Percentiles rank a stretch among this genome's conserved stretches.
Conservation (phyloP, 1,140 invertebrate species). For the Euura lappo region DNA sequence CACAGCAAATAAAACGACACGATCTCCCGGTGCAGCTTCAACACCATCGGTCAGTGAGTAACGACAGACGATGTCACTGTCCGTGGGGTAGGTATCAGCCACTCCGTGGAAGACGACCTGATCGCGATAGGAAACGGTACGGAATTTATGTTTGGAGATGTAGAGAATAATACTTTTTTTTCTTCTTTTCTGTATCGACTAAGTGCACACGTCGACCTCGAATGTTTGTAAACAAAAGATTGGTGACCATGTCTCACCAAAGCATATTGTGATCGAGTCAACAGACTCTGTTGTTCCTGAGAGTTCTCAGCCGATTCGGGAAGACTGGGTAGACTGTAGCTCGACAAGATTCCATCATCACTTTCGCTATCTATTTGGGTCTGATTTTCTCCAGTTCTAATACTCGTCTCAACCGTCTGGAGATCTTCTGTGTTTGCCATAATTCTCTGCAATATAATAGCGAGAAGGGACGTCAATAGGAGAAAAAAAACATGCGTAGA, state of each 20-base stretch:
- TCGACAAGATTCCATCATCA: background rate
- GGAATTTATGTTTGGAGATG: too few relatives aligned
- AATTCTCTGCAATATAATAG: background rate
- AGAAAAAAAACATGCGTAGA: too few relatives aligned
- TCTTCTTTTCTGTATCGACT: too few relatives aligned
- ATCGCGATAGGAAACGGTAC: too few relatives aligned
- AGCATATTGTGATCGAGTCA: background rate
- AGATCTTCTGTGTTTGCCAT: background rate
- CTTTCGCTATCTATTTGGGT: background rate
- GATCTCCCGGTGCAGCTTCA: conserved; percentile 13
- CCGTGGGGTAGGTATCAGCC: background rate
- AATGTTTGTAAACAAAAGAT: background rate
- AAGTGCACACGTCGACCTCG: too few relatives aligned
- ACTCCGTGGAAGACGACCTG: background rate
- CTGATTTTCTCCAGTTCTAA: background rate
- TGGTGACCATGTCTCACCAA: background rate
- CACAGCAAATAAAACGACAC: conserved; percentile 12
- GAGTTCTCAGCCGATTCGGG: background rate
- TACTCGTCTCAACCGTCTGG: background rate
- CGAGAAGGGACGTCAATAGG: background rate
- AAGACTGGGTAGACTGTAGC: background rate
- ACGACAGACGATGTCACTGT: conserved; percentile 3
- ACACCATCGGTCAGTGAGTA: conserved; percentile 10
- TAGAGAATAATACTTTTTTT: too few relatives aligned
- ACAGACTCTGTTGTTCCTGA: background rate